Percentiles rank a stretch among this genome's conserved stretches.
These are phyloP conservation scores for Scaptodrosophila lebanonensis DNA, from an alignment of 1,140 invertebrate species.

Conservation along the genomic window DNA sequence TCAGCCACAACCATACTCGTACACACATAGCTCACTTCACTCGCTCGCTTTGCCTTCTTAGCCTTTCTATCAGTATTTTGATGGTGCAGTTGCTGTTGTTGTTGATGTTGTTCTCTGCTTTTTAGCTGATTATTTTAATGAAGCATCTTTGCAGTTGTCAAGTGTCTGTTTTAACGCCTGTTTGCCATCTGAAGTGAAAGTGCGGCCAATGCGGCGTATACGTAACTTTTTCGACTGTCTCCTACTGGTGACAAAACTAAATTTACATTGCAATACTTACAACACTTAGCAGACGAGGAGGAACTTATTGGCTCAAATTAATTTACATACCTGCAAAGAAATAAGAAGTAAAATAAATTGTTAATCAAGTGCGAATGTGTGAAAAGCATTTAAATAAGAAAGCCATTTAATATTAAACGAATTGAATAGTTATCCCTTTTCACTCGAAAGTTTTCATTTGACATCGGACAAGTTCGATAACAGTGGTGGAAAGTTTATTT, in stretches of 20 bases:
- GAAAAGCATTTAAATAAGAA: too few relatives aligned
- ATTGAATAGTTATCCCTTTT: too few relatives aligned
- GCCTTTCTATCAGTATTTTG: slow-evolving; percentile 18
- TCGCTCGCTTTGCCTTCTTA: slow-evolving; percentile 12
- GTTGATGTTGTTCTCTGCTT: slow-evolving; percentile 22
- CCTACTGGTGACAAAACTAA: too few relatives aligned
- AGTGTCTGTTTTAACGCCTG: background rate
- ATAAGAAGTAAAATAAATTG: slow-evolving; percentile 4
- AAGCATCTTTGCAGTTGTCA: slow-evolving; percentile 36
- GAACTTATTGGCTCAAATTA: too few relatives aligned
- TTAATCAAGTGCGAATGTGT: slow-evolving; percentile 37
- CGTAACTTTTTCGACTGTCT: slow-evolving; percentile 18
- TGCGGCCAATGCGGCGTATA: slow-evolving; percentile 23
- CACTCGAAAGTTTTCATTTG: too few relatives aligned
- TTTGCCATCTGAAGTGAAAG: background rate
- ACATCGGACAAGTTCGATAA: too few relatives aligned
- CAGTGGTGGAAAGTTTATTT: too few relatives aligned
- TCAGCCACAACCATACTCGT: slow-evolving; percentile 10
- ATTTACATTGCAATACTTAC: too few relatives aligned
- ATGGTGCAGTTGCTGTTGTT: slow-evolving; percentile 22
- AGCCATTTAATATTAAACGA: too few relatives aligned
- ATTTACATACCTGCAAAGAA: slow-evolving; percentile 54
- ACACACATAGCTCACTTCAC: slow-evolving; percentile 6
- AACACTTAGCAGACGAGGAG: too few relatives aligned
- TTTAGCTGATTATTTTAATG: slow-evolving; percentile 57